Conservation (phyloP, 2,113 vertebrate species). For the Orthonyx spaldingii region DNA sequence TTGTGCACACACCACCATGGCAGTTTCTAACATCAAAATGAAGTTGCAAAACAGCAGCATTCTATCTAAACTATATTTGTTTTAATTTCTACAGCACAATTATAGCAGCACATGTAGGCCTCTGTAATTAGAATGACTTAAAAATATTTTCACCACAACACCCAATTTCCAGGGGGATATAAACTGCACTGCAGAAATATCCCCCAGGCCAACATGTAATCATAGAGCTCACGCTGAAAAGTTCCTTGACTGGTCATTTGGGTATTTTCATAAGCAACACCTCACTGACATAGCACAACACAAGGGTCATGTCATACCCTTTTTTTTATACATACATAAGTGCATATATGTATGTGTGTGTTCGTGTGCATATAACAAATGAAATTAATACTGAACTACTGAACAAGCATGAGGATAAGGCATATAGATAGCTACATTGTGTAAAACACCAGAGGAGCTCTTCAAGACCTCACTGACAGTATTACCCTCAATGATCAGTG, state of each 20-base stretch:
- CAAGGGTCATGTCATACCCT: not conserved
- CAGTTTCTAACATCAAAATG: not conserved
- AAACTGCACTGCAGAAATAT: not conserved
- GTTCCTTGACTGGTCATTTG: not conserved
- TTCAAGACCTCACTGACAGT: not conserved
- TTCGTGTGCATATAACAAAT: fast-evolving
- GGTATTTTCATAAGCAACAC: not conserved
- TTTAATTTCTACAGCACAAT: conserved; percentile 15
- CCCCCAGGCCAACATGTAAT: not conserved
- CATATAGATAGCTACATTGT: not conserved
- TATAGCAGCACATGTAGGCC: not conserved
- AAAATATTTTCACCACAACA: not conserved
- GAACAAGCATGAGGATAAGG: not conserved
- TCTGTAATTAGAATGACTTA: not conserved
- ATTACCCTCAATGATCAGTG: not conserved
- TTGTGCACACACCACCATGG: not conserved
- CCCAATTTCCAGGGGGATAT: not conserved
- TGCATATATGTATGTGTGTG: fast-evolving
- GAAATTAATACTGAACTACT: fast-evolving
- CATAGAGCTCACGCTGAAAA: fast-evolving
- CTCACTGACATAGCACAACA: not conserved
- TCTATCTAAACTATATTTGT: not conserved
- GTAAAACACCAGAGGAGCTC: not conserved
- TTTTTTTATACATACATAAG: not conserved
- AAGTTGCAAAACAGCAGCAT: not conserved